Percentiles rank a stretch among this genome's conserved stretches.
Conservation (phyloP, 64 coral and sea anemone genomes). For the Stichodactyla helianthus region DNA sequence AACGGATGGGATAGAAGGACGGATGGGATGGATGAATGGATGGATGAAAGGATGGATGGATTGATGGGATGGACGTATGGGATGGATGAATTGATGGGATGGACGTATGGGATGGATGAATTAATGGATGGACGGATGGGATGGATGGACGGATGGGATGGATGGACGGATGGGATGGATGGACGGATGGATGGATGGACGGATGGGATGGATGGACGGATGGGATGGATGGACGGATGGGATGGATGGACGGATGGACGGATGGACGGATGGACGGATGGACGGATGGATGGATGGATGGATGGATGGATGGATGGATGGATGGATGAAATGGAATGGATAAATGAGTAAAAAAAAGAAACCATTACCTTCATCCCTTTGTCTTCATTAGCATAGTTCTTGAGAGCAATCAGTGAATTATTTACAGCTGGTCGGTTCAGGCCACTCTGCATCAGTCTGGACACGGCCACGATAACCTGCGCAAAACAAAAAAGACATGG, state of each 20-base stretch:
- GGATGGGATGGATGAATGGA: not conserved
- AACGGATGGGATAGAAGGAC: not conserved
- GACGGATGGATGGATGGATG: too few relatives aligned
- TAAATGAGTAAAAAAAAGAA: too few relatives aligned
- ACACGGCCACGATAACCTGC: conserved; percentile 93
- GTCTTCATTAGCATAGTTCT: conserved; percentile 89
- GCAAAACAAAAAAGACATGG: not conserved
- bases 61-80: not conserved
- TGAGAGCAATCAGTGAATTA: conserved; percentile 69
- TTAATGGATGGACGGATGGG: not conserved
- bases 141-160: not conserved
- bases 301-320: not conserved
- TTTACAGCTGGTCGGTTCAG: conserved; percentile 79
- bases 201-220: not conserved
- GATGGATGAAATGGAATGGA: not conserved
- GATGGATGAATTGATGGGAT: not conserved
- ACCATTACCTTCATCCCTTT: conserved; percentile 85
- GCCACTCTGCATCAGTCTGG: conserved; percentile 77
- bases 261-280: not conserved
- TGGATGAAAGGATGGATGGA: not conserved
- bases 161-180: not conserved
- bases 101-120: not conserved
- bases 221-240: not conserved
- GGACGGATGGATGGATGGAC: not conserved
- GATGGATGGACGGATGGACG: not conserved